Percentiles rank a stretch among this genome's conserved stretches.
Evolutionary conservation across 2,113 vertebrate genomes (phyloP).

Genomic region (Clarias gariepinus): DNA sequence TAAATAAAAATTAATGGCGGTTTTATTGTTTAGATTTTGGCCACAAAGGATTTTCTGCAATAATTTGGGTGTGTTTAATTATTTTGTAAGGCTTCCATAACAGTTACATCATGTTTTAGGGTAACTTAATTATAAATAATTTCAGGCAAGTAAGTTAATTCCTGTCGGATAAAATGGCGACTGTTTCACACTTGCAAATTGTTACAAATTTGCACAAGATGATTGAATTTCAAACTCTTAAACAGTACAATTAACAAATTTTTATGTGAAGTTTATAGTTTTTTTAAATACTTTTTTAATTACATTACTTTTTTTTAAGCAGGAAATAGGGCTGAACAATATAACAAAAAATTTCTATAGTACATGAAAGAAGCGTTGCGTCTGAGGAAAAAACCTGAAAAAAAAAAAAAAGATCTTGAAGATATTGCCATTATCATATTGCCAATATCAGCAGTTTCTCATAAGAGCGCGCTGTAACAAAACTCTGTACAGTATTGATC

Average conservation of each 20-base stretch:
- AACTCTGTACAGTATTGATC: not conserved
- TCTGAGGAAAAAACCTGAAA: too few species aligned
- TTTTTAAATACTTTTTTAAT: not conserved
- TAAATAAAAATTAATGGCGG: not conserved
- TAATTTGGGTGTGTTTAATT: not conserved
- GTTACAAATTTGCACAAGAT: too few species aligned
- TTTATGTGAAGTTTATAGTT: not conserved
- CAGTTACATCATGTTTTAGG: not conserved
- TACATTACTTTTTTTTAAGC: not conserved
- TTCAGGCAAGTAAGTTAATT: not conserved
- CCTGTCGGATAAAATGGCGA: not conserved
- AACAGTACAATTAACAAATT: too few species aligned
- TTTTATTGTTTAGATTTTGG: not conserved
- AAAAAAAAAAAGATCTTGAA: not conserved
- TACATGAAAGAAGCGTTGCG: not conserved
- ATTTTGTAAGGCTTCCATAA: not conserved
- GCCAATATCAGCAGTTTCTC: not conserved
- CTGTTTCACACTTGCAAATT: not conserved
- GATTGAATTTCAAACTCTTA: not conserved
- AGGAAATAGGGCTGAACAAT: too few species aligned
- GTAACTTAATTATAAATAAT: not conserved
- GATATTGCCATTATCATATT: too few species aligned
- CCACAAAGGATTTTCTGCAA: not conserved
- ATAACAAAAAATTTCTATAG: not conserved
- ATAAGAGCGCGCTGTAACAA: not conserved